These are phyloP conservation scores for Pelochelys cantorii DNA, from an alignment of 2,797 vertebrate species.

Conservation along the genomic window DNA sequence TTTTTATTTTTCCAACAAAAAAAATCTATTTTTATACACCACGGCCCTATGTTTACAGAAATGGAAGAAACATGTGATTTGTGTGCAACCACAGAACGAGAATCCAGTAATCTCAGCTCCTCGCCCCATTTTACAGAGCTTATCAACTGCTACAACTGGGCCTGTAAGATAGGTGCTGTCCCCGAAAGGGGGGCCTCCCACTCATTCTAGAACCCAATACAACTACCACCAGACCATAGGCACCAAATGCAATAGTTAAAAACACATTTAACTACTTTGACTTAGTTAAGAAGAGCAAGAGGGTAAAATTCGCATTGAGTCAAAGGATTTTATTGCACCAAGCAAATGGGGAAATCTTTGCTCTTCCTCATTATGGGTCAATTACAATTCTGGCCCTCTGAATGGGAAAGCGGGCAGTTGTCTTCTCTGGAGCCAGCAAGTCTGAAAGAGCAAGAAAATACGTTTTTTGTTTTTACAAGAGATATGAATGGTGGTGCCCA, in stretches of 20 bases:
- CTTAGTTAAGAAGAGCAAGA: background rate
- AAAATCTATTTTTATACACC: background rate
- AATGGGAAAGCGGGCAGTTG: background rate
- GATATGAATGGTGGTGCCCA: background rate
- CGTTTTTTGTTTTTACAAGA: background rate
- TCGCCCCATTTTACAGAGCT: background rate
- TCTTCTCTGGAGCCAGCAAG: background rate
- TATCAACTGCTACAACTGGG: background rate
- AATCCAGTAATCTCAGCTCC: background rate
- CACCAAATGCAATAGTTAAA: background rate
- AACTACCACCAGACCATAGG: background rate
- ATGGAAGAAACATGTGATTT: background rate
- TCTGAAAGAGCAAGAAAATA: accelerated
- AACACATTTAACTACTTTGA: background rate
- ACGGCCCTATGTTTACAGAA: background rate
- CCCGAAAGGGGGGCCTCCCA: background rate
- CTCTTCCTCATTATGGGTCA: background rate
- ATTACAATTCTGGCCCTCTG: background rate
- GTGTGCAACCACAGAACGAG: background rate
- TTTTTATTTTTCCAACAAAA: background rate
- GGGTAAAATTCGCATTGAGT: background rate
- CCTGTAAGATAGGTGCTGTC: background rate
- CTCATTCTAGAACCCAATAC: background rate
- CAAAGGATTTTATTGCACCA: background rate
- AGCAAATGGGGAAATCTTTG: background rate